A percentile compares a stretch with the other conserved stretches of the same genome.
Evolutionary conservation across 2,797 vertebrate genomes (phyloP).

Genomic region (Melanogrammus aeglefinus): DNA sequence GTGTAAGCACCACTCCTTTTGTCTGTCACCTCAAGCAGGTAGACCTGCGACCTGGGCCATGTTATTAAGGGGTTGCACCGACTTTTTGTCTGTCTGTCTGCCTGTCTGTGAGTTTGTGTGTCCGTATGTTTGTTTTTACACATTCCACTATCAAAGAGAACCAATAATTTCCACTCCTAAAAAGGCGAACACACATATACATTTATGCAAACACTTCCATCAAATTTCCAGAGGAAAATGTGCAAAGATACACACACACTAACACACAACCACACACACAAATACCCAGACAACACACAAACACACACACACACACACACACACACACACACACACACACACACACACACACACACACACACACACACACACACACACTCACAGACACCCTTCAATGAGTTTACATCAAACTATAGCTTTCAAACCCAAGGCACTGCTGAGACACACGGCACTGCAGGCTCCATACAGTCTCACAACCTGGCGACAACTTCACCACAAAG

Average conservation of each 20-base stretch:
- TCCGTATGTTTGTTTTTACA: background rate
- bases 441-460: constrained; percentile 23
- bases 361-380: constrained; percentile 7
- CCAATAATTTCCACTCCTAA: constrained; percentile 32
- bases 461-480: constrained; percentile 50
- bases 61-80: constrained; percentile 27
- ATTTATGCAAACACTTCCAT: constrained; percentile 34
- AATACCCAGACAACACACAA: constrained; percentile 4
- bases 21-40: constrained; percentile 14
- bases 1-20: constrained; percentile 33
- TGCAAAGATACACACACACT: background rate
- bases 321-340: constrained; percentile 6
- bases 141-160: constrained; percentile 30
- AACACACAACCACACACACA: background rate
- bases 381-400: constrained; percentile 14
- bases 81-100: background rate
- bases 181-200: constrained; percentile 29
- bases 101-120: background rate
- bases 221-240: background rate
- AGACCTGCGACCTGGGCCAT: background rate
- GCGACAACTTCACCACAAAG: constrained; percentile 66
- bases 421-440: constrained; percentile 21
- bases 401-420: constrained; percentile 11
- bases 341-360: constrained; percentile 2
- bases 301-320: background rate